Conservation (phyloP, 92 coral and sea anemone genomes). For the Porites rus region DNA sequence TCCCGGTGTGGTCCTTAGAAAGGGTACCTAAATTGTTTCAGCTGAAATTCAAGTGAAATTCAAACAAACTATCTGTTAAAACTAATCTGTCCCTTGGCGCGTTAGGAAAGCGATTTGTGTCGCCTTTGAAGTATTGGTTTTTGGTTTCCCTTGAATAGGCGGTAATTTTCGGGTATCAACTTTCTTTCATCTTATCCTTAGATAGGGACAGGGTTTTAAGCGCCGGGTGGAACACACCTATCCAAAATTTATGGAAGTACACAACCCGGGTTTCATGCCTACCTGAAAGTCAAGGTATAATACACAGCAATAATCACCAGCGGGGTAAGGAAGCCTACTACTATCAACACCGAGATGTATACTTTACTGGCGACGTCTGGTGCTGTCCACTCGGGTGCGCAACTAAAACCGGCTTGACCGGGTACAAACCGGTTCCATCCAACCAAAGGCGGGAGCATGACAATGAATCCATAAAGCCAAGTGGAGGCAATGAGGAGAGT, state of each 20-base stretch:
- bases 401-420: constrained; percentile 63
- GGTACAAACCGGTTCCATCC: constrained; percentile 74
- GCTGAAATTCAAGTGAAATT: too few relatives aligned
- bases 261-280: background rate
- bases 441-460: constrained; percentile 47
- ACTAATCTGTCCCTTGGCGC: too few relatives aligned
- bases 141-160: background rate
- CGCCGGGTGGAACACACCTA: background rate
- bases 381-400: constrained; percentile 70
- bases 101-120: too few relatives aligned
- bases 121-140: too few relatives aligned
- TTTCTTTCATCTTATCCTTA: too few relatives aligned
- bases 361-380: constrained; percentile 16
- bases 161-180: background rate
- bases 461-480: constrained; percentile 55
- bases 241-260: background rate
- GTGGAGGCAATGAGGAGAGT: constrained; percentile 22
- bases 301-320: constrained; percentile 31
- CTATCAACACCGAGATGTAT: constrained; percentile 43
- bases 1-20: too few relatives aligned
- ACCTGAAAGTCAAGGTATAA: constrained; percentile 55
- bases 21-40: too few relatives aligned
- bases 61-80: too few relatives aligned
- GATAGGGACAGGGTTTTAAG: background rate
- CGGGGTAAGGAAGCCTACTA: constrained; percentile 50